Evolutionary conservation across 2,797 vertebrate genomes (phyloP), one percentile per base, ranked within the genome.

Genomic region (Acrossocheilus wenchowensis): DNA sequence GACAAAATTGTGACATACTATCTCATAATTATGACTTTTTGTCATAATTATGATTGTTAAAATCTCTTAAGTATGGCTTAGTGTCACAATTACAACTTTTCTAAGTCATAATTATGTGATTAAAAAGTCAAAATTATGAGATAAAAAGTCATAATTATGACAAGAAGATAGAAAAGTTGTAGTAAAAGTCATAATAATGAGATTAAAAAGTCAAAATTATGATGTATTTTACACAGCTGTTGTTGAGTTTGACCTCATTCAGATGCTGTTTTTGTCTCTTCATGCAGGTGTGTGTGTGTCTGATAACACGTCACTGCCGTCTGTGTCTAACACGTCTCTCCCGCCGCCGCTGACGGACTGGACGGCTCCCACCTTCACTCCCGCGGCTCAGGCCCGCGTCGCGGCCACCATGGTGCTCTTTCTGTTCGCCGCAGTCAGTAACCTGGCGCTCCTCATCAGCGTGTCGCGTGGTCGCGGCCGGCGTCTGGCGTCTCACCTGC

Each of bases 301-400:
- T n/a, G 82, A 71, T 48, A 15, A 87, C 91, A 87, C 71, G 69
- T 54, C 64, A 54, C 75, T 75, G 15, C 68, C 14, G 7, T 48
- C 1, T 0, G 19, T 43, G 14, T 74, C 86, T 21, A 94, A 93
- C 87, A 60, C 81, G 36, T 93, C 94, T 39, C 86, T 87, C n/a
- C 66, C 80, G 26, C 89, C 90, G 0, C 85, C 87, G 26, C 64
- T 85, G 45, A 88, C 88, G 0, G 88, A 92, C 62, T 97, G 96
- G 96, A 92, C 95, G 0, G 91, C 94, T 10, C 97, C 97, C 81
- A 92, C 23, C 1, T 97, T 98, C 91, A 97, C 96, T 0, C 89
- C 86, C 0, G 97, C 97, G 0, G 96, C 97, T 0, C 96, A 93
- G 93, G 94, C 95, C 62, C 94, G 97, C 0, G 97, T 98, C 0